A percentile compares a stretch with the other conserved stretches of the same genome.
phyloP scores from a whole-genome alignment of 1,140 invertebrate genomes.

The Drosophila pachea region DNA sequence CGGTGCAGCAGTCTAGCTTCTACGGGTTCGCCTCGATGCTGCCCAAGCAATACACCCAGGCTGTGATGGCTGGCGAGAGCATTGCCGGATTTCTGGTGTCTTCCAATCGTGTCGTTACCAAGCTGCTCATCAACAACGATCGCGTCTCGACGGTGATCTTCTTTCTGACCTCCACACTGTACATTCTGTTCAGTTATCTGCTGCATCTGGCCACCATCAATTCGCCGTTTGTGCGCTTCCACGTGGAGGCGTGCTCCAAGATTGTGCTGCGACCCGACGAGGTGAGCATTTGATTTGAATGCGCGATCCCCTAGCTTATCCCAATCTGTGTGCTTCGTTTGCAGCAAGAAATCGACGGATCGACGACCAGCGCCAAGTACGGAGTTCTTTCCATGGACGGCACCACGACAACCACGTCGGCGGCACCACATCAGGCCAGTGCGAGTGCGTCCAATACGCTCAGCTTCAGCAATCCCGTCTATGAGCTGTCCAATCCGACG shows the following conservation, averaged over 20 bases:
- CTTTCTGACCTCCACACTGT: slow-evolving; percentile 87
- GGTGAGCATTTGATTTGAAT: slow-evolving; percentile 79
- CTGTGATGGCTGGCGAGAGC: slow-evolving; percentile 96
- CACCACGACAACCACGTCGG: slow-evolving; percentile 79
- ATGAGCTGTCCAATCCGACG: slow-evolving; percentile 84
- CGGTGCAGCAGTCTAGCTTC: slow-evolving; percentile 95
- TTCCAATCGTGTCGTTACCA: slow-evolving; percentile 89
- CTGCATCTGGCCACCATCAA: slow-evolving; percentile 87
- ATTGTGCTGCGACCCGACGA: slow-evolving; percentile 89
- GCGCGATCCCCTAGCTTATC: too few species aligned
- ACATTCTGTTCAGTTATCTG: slow-evolving; percentile 87
- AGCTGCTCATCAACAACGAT: slow-evolving; percentile 86
- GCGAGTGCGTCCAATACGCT: slow-evolving; percentile 50
- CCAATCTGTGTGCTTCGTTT: slow-evolving; percentile 16
- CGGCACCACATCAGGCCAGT: slow-evolving; percentile 36
- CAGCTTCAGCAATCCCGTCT: slow-evolving; percentile 86
- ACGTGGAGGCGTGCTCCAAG: slow-evolving; percentile 86
- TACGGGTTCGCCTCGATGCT: slow-evolving; percentile 96
- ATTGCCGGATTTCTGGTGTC: slow-evolving; percentile 92
- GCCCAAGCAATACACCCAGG: slow-evolving; percentile 91
- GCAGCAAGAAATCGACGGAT: slow-evolving; percentile 71
- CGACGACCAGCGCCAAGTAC: slow-evolving; percentile 59
- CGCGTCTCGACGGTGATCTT: slow-evolving; percentile 91
- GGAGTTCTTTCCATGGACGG: slow-evolving; percentile 75
- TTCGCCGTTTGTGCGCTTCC: slow-evolving; percentile 90